A percentile compares a stretch with the other conserved stretches of the same genome.
Conservation (phyloP, 2,797 vertebrate genomes). For the Microcaecilia unicolor region DNA sequence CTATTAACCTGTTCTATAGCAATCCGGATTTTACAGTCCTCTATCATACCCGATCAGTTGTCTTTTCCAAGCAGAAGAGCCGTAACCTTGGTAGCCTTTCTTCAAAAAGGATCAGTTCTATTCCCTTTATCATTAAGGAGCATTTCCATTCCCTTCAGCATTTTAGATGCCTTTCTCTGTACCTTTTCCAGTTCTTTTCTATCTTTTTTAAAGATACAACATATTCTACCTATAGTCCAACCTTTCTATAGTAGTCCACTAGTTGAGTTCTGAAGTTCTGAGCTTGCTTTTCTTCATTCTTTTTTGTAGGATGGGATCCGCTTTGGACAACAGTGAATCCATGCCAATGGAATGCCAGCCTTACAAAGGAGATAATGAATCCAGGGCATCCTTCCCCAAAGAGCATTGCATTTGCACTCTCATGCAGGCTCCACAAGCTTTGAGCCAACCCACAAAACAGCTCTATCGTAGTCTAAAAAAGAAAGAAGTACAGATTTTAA, state of each 20-base stretch:
- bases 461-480: conserved; percentile 1
- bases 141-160: too few species aligned
- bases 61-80: too few species aligned
- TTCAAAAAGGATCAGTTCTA: too few species aligned
- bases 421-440: conserved; percentile 3
- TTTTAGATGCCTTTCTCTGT: too few species aligned
- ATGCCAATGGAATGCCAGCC: conserved; percentile 10
- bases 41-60: too few species aligned
- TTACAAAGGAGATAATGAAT: not conserved
- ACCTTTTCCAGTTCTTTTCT: too few species aligned
- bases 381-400: conserved; percentile 13
- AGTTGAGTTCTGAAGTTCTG: conserved; percentile 2
- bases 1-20: too few species aligned
- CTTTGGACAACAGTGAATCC: conserved; percentile 6
- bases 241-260: conserved; percentile 7
- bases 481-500: not conserved
- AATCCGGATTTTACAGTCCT: too few species aligned
- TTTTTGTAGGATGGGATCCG: not conserved
- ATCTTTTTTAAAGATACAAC: too few species aligned
- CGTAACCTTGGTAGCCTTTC: too few species aligned
- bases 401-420: conserved; percentile 9
- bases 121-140: too few species aligned
- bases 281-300: not conserved
- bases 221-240: conserved; percentile 7
- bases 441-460: conserved; percentile 7